Conservation (phyloP, 2,113 vertebrate genomes). For the Sminthopsis crassicaudata region DNA sequence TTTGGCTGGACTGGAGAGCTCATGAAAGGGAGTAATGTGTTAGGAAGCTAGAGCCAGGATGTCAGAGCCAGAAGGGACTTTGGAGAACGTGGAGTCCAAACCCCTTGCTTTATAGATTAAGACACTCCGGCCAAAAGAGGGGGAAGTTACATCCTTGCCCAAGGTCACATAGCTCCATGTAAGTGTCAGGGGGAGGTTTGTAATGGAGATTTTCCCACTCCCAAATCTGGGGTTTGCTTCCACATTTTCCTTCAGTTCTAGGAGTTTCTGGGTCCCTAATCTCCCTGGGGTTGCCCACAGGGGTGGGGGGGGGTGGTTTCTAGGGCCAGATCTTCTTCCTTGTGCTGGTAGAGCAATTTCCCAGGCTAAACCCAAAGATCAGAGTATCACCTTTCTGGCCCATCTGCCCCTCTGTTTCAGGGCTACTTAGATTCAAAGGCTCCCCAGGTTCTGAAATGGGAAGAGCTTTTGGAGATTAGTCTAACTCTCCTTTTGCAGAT, state of each 20-base stretch:
- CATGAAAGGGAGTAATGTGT: neutral
- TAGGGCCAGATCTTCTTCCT: neutral
- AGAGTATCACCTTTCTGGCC: neutral
- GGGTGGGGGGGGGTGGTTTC: neutral
- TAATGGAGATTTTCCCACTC: neutral
- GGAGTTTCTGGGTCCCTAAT: neutral
- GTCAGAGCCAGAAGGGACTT: neutral
- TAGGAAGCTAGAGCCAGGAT: neutral
- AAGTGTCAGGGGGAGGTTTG: neutral
- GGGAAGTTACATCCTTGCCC: neutral
- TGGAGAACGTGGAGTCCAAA: neutral
- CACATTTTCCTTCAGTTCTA: neutral
- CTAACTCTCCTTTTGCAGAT: no score
- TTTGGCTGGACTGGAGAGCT: neutral
- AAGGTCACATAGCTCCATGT: neutral
- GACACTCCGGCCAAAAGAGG: neutral
- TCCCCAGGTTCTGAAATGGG: neutral
- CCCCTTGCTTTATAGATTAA: neutral
- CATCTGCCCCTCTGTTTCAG: neutral
- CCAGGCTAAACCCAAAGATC: neutral
- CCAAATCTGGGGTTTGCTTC: neutral
- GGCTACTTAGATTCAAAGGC: neutral
- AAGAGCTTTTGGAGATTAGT: neutral
- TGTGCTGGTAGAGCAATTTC: neutral
- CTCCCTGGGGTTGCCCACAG: neutral